These are phyloP conservation scores for Subacronicta megacephala DNA, from an alignment of 2,888 invertebrate genomes.

Conservation along the genomic window DNA sequence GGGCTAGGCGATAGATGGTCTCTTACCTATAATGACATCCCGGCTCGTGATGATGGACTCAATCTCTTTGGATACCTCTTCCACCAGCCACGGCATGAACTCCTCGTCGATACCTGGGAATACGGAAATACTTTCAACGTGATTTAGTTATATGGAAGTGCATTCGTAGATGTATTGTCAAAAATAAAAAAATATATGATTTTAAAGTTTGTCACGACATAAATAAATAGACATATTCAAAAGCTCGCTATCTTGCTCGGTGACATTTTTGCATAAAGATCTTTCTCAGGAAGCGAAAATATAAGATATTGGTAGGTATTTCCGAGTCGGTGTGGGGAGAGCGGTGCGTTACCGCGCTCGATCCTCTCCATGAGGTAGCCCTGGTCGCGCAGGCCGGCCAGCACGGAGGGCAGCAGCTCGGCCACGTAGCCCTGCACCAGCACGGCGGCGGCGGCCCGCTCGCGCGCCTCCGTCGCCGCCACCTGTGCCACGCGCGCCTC, in stretches of 20 bases:
- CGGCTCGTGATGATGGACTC: constrained; percentile 94
- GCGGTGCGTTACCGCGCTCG: constrained; percentile 88
- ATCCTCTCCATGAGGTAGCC: constrained; percentile 91
- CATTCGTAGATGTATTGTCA: too few species aligned
- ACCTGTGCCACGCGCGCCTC: constrained; percentile 91
- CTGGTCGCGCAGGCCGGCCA: constrained; percentile 94
- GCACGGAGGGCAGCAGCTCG: constrained; percentile 95
- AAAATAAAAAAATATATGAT: too few species aligned
- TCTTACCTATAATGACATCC: constrained; percentile 93
- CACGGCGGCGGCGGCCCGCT: constrained; percentile 94
- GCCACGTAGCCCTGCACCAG: constrained; percentile 96
- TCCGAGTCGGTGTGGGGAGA: too few species aligned
- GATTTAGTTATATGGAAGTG: neutral
- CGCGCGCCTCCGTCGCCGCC: constrained; percentile 93
- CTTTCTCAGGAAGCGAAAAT: too few species aligned
- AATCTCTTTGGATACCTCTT: constrained; percentile 94
- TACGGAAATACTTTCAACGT: neutral
- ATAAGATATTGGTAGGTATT: too few species aligned
- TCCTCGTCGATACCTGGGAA: constrained; percentile 92
- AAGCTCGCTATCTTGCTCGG: too few species aligned
- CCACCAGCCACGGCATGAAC: constrained; percentile 96
- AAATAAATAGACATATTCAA: too few species aligned
- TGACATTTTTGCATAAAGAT: too few species aligned
- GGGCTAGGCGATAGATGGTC: neutral
- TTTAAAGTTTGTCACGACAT: too few species aligned